Evolutionary conservation across 2,888 invertebrate genomes (phyloP).

Genomic region (Nephrotoma guestfalica): DNA sequence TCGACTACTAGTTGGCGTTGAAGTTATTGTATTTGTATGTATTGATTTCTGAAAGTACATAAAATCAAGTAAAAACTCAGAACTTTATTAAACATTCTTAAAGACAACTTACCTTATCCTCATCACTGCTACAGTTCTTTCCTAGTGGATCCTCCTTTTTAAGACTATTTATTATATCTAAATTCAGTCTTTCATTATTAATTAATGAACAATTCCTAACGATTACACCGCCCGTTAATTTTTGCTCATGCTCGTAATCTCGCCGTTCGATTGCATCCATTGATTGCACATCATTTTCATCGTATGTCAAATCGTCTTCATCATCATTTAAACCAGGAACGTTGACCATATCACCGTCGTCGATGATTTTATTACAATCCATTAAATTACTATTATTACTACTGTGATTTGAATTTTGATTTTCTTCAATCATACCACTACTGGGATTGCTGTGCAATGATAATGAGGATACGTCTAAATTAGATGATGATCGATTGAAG

Average conservation of each 20-base stretch:
- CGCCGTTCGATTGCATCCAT: conserved; percentile 32
- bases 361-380: neutral
- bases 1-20: conserved; percentile 4
- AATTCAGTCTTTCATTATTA: conserved; percentile 17
- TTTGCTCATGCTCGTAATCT: conserved; percentile 30
- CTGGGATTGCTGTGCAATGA: neutral
- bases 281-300: conserved; percentile 26
- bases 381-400: neutral
- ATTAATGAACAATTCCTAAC: conserved; percentile 25
- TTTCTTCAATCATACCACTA: neutral
- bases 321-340: neutral
- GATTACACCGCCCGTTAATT: conserved; percentile 28
- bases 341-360: neutral
- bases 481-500: neutral
- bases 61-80: neutral
- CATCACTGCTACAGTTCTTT: neutral
- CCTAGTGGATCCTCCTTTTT: neutral
- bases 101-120: conserved; percentile 3
- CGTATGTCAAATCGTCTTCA: conserved; percentile 6
- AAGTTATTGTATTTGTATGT: neutral
- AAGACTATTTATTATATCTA: conserved; percentile 8
- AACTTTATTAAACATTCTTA: neutral
- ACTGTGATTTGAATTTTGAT: neutral
- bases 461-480: neutral
- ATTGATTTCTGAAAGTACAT: neutral